Conservation (phyloP, 2,797 vertebrate genomes). For the Melanogrammus aeglefinus region DNA sequence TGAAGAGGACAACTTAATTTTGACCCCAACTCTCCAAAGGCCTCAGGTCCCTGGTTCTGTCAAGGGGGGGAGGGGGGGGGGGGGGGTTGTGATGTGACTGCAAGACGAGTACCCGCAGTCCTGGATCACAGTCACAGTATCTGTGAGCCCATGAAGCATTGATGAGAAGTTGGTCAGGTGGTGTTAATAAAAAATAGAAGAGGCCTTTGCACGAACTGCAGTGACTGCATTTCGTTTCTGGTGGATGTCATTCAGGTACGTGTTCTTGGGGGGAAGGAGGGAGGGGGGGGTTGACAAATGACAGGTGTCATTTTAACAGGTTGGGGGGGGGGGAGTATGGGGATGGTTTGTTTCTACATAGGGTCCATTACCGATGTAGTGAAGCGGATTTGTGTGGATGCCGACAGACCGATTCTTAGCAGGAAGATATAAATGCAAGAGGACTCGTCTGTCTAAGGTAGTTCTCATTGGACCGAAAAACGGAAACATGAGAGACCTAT, state of each 20-base stretch:
- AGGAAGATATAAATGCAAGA: slow-evolving; percentile 37
- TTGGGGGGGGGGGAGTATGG: not conserved
- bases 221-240: slow-evolving; percentile 11
- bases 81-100: not conserved
- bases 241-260: slow-evolving; percentile 20
- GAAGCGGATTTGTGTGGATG: slow-evolving; percentile 24
- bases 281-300: slow-evolving; percentile 23
- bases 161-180: slow-evolving; percentile 25
- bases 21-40: slow-evolving; percentile 34
- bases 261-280: too few species aligned
- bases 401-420: slow-evolving; percentile 26
- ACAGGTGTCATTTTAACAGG: slow-evolving; percentile 27
- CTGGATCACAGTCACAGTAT: slow-evolving; percentile 33
- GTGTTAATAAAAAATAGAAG: slow-evolving; percentile 36
- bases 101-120: slow-evolving; percentile 6
- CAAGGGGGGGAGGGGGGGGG: not conserved
- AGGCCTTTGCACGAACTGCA: slow-evolving; percentile 46
- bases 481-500: slow-evolving; percentile 36
- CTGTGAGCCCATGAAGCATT: slow-evolving; percentile 31
- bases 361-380: slow-evolving; percentile 9
- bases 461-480: slow-evolving; percentile 41
- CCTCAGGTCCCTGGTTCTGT: slow-evolving; percentile 6
- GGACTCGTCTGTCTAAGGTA: slow-evolving; percentile 32
- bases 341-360: slow-evolving; percentile 18
- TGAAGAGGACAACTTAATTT: slow-evolving; percentile 35